Evolutionary conservation across 2,113 vertebrate species (phyloP).

Genomic region (Atractosteus spatula): DNA sequence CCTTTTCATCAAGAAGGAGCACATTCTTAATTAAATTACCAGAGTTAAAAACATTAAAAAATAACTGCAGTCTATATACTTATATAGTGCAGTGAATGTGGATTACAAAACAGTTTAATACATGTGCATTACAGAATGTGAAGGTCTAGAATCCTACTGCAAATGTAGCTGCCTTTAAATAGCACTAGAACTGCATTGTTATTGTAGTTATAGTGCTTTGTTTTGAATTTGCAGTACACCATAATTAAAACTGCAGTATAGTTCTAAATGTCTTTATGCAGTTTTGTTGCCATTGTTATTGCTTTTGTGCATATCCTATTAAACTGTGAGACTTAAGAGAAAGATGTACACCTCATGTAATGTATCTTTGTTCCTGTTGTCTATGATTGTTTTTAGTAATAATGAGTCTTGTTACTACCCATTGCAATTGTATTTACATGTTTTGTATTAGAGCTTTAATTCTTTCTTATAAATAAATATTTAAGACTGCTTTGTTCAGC

Average conservation of each 20-base stretch:
- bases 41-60: background rate
- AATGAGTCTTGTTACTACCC: conserved; percentile 28
- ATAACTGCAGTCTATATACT: background rate
- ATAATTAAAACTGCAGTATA: conserved; percentile 3
- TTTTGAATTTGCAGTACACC: background rate
- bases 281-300: conserved; percentile 2
- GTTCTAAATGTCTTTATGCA: background rate
- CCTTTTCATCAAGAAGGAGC: no score
- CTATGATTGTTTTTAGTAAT: conserved; percentile 10
- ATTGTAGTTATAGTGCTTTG: conserved; percentile 7
- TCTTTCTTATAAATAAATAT: conserved; percentile 50
- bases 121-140: background rate
- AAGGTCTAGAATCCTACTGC: background rate
- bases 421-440: conserved; percentile 25
- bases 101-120: background rate
- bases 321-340: background rate
- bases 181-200: conserved; percentile 10
- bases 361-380: conserved; percentile 3
- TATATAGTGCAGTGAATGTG: conserved; percentile 1
- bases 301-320: conserved; percentile 1
- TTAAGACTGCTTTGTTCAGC: conserved; percentile 24
- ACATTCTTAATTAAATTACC: no score
- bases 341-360: background rate
- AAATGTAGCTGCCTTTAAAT: background rate
- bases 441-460: conserved; percentile 47